These are phyloP conservation scores for Drosophila nannoptera DNA, from an alignment of 1,140 invertebrate genomes.

Conservation along the genomic window DNA sequence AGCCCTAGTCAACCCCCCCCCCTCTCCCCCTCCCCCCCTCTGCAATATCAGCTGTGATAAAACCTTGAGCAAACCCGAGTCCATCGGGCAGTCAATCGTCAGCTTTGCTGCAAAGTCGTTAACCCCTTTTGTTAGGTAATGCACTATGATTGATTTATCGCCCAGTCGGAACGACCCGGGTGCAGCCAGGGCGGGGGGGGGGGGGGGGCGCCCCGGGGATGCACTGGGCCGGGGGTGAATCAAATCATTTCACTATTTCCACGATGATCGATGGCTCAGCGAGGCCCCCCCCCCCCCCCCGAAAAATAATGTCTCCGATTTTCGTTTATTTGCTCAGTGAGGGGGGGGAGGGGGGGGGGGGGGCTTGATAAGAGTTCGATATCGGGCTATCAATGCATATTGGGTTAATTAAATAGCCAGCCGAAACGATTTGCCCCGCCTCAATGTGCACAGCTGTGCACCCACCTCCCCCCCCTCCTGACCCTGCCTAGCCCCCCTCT, in stretches of 20 bases:
- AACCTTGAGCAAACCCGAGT: conserved; percentile 26
- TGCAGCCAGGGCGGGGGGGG: too few relatives aligned
- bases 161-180: too few relatives aligned
- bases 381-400: too few relatives aligned
- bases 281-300: too few relatives aligned
- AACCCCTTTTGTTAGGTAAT: conserved; percentile 45
- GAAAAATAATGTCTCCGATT: conserved; percentile 10
- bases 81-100: conserved; percentile 39
- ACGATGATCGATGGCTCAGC: conserved; percentile 22
- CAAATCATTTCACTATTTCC: conserved; percentile 25
- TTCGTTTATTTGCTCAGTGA: neutral
- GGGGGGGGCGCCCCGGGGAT: too few relatives aligned
- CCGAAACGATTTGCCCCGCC: too few relatives aligned
- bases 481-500: too few relatives aligned
- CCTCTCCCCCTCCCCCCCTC: neutral
- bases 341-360: neutral
- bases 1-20: neutral
- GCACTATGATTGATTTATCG: conserved; percentile 52
- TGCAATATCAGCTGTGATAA: conserved; percentile 35
- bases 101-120: conserved; percentile 46
- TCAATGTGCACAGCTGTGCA: too few relatives aligned
- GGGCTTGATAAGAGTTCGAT: conserved; percentile 5
- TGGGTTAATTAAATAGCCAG: too few relatives aligned
- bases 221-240: conserved; percentile 6
- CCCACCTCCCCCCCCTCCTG: too few relatives aligned